Evolutionary conservation across 2,888 invertebrate genomes (phyloP).

Genomic region (Lycocerus yunnanus): DNA sequence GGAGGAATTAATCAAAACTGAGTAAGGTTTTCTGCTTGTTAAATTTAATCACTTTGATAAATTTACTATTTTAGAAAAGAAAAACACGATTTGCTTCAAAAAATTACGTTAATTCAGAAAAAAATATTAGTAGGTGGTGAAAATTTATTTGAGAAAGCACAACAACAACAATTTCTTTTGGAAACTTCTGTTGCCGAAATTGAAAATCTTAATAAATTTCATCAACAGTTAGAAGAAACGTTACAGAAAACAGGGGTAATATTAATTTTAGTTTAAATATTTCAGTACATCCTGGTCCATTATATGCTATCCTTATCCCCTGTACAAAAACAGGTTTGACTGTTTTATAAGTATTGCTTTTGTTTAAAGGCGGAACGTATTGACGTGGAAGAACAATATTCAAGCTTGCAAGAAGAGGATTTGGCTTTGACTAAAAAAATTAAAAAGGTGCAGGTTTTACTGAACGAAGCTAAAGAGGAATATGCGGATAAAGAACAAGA

Average conservation of each 20-base stretch:
- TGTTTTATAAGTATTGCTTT: neutral
- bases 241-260: slow-evolving; percentile 82
- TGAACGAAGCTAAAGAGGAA: slow-evolving; percentile 85
- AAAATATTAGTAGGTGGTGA: slow-evolving; percentile 98
- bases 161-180: slow-evolving; percentile 86
- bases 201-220: slow-evolving; percentile 76
- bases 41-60: slow-evolving; percentile 3
- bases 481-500: slow-evolving; percentile 88
- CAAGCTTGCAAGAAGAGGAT: slow-evolving; percentile 92
- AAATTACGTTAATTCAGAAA: slow-evolving; percentile 87
- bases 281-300: too few relatives aligned
- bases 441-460: slow-evolving; percentile 83
- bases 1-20: slow-evolving; percentile 52
- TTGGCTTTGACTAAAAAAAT: slow-evolving; percentile 91
- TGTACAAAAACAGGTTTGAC: too few relatives aligned
- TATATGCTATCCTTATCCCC: too few relatives aligned
- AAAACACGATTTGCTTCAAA: slow-evolving; percentile 81
- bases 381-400: slow-evolving; percentile 94
- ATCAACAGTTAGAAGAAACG: slow-evolving; percentile 79
- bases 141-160: slow-evolving; percentile 95
- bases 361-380: slow-evolving; percentile 77
- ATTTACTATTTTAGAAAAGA: slow-evolving; percentile 61
- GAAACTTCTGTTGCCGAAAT: slow-evolving; percentile 86
- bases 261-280: neutral
- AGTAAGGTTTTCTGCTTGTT: slow-evolving; percentile 42